A percentile compares a stretch with the other conserved stretches of the same genome.
Conservation (phyloP, 2,888 invertebrate species). For the Molorchus minor region DNA sequence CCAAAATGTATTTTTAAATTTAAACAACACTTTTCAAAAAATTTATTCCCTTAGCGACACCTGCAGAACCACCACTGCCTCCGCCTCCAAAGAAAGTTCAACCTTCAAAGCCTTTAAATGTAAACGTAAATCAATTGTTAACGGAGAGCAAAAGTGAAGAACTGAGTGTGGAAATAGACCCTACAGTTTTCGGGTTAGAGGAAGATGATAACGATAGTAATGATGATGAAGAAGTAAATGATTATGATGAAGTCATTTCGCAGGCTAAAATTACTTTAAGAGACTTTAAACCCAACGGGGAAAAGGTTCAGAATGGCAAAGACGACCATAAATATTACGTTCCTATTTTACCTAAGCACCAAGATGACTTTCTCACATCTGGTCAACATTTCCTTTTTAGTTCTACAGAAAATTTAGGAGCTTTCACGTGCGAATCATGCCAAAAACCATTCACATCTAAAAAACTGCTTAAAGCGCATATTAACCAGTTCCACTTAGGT, state of each 20-base stretch:
- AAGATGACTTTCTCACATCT: constrained; percentile 43
- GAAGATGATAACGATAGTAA: constrained; percentile 45
- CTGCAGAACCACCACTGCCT: constrained; percentile 25
- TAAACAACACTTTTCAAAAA: constrained; percentile 56
- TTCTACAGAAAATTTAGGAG: constrained; percentile 38
- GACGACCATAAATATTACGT: constrained; percentile 42
- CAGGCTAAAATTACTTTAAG: constrained; percentile 48
- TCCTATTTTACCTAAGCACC: constrained; percentile 49
- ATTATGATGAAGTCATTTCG: constrained; percentile 56
- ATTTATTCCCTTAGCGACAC: constrained; percentile 48
- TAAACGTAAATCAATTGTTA: constrained; percentile 50
- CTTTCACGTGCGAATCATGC: constrained; percentile 54
- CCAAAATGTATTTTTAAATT: constrained; percentile 57
- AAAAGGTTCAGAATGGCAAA: constrained; percentile 41
- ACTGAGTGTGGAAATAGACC: constrained; percentile 59
- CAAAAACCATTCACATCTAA: constrained; percentile 51
- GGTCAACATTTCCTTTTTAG: constrained; percentile 57
- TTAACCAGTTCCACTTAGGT: constrained; percentile 55
- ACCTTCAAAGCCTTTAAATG: constrained; percentile 34
- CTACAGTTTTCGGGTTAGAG: constrained; percentile 52
- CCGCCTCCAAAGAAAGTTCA: constrained; percentile 34
- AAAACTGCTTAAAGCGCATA: constrained; percentile 53
- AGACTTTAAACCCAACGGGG: constrained; percentile 42
- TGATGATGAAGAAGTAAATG: constrained; percentile 46
- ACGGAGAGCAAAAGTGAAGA: constrained; percentile 57